Evolutionary conservation across 2,888 invertebrate genomes (phyloP).

Genomic region (Lymantria dispar): DNA sequence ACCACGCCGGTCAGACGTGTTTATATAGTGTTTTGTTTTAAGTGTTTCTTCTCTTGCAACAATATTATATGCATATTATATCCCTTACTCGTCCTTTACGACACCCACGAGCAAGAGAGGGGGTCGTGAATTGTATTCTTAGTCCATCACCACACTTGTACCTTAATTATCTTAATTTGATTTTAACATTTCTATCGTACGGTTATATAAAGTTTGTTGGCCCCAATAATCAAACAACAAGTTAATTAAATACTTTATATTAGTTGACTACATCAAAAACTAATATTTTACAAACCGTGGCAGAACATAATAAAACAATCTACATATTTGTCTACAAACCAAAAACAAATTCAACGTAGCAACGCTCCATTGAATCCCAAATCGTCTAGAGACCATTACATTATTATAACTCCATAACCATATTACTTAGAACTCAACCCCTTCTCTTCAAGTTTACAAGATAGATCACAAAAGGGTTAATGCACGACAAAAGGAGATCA

Average conservation of each 20-base stretch:
- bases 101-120: too few relatives aligned
- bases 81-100: too few relatives aligned
- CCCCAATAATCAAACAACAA: neutral
- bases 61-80: too few relatives aligned
- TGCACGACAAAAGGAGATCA: constrained; percentile 21
- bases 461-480: constrained; percentile 8
- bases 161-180: too few relatives aligned
- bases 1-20: too few relatives aligned
- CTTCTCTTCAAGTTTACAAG: constrained; percentile 2
- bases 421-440: constrained; percentile 4
- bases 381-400: constrained; percentile 31
- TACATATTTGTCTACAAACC: constrained; percentile 29
- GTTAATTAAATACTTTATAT: neutral
- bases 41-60: too few relatives aligned
- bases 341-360: constrained; percentile 31
- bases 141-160: too few relatives aligned
- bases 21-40: too few relatives aligned
- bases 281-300: neutral
- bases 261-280: neutral
- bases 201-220: neutral
- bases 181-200: too few relatives aligned
- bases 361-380: constrained; percentile 36
- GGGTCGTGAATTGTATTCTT: too few relatives aligned
- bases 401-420: constrained; percentile 31
- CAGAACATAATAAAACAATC: constrained; percentile 27